These are phyloP conservation scores for Petrolisthes manimaculis DNA, from an alignment of 2,888 invertebrate species.

Conservation along the genomic window DNA sequence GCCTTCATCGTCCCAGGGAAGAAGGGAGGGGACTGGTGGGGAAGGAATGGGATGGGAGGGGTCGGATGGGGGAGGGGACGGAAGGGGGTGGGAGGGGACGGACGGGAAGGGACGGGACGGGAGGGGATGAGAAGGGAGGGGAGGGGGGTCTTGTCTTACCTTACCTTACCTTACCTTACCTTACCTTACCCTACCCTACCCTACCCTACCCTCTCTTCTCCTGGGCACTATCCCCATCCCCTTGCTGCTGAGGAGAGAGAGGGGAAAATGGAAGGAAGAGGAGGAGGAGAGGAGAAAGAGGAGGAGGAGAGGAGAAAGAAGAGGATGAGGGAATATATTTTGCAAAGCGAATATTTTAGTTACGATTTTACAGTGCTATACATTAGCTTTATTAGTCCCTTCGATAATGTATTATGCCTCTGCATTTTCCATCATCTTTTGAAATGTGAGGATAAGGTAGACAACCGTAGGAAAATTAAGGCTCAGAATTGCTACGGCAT, in stretches of 20 bases:
- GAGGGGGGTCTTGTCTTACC: background rate
- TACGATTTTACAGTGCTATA: too few species aligned
- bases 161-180: background rate
- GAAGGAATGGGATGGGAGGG: background rate
- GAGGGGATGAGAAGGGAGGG: background rate
- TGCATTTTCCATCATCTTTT: too few species aligned
- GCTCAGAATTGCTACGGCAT: too few species aligned
- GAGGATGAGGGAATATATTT: background rate
- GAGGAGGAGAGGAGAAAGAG: background rate
- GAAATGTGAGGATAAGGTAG: too few species aligned
- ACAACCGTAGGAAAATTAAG: too few species aligned
- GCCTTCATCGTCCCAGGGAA: background rate
- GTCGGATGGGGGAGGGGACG: background rate
- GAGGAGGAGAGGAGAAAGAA: background rate
- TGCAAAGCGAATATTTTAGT: background rate
- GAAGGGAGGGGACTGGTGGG: background rate
- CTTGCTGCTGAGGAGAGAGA: constrained; percentile 1
- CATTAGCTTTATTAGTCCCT: too few species aligned
- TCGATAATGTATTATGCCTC: too few species aligned
- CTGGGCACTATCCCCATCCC: background rate
- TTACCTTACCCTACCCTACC: background rate
- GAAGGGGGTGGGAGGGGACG: background rate
- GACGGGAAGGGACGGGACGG: background rate
- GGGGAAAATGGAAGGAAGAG: constrained; percentile 5
- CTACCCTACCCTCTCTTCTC: background rate